phyloP scores from a whole-genome alignment of 2,113 vertebrate species.

The Probosciger aterrimus region DNA sequence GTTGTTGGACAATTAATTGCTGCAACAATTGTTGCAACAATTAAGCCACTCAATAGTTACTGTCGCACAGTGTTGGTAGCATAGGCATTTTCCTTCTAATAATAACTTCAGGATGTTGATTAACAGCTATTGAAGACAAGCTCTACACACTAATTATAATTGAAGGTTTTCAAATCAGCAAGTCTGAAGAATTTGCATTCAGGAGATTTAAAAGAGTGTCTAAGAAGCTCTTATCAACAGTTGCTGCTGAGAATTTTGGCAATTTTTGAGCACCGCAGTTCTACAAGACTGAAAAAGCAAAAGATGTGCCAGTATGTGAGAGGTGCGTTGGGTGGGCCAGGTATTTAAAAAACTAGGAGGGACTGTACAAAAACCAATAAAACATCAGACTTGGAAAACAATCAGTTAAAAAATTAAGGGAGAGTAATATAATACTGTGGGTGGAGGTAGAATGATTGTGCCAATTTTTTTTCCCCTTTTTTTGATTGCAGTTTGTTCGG shows the following conservation, averaged over 20 bases:
- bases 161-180: background rate
- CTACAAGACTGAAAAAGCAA: background rate
- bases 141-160: background rate
- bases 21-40: background rate
- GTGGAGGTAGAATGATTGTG: background rate
- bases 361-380: background rate
- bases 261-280: background rate
- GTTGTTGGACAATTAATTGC: background rate
- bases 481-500: background rate
- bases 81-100: background rate
- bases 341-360: background rate
- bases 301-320: background rate
- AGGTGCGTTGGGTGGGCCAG: background rate
- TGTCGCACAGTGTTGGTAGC: background rate
- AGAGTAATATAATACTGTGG: background rate
- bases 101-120: background rate
- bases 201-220: background rate
- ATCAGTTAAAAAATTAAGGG: background rate
- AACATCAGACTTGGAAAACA: background rate
- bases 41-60: background rate
- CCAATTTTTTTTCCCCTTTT: background rate
- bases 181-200: background rate
- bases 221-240: background rate
- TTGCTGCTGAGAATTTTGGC: background rate
- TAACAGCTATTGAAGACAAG: constrained; percentile 1